Evolutionary conservation across 2,113 vertebrate species (phyloP), one percentile per base, ranked within the genome.

Genomic region (Eonycteris spelaea): DNA sequence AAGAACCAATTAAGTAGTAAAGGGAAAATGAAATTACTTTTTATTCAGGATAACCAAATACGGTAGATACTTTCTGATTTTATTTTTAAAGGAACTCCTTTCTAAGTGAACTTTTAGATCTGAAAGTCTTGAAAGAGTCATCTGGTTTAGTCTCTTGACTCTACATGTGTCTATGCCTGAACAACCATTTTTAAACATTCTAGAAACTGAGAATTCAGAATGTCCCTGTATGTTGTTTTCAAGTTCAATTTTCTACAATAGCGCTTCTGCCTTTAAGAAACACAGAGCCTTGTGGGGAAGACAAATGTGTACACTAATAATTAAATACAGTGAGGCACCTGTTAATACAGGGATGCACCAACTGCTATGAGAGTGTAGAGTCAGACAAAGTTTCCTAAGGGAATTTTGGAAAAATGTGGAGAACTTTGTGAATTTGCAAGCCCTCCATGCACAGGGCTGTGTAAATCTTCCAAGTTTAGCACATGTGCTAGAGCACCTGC

Each of bases 1-100:
- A 98, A 96, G 68, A 98, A 33, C 4, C 77, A 97, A 97, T 98
- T 98, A 98, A 97, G 90, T 51, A 71, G 93, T 82, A 91, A 86
- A 96, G 91, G 97, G 73, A 95, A 93, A 97, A 84, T 85, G 86
- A 98, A 98, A 97, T 95, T 97, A 90, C 19, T 55, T 95, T 93
- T 97, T 95, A 84, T 35, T 35, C 65, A 78, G 7, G 55, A 78
- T 97, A 95, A 80, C 35, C 33, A 74, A 95, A 95, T 77, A 38
- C 8, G 33, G 38, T 61, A 67, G 48, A 35, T 87, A 30, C 55
- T 82, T 92, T 92, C 30, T 92, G 38, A 51, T 79, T 96, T 93
- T 86, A 61, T 40, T 48, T 90, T 92, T 45, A 43, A 93, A 91
- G 51, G 18, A 86, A 95, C 95, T 92, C 7, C 9, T 86, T 33